phyloP scores from a whole-genome alignment of 1,140 invertebrate species.

The Armadillidium nasatum region DNA sequence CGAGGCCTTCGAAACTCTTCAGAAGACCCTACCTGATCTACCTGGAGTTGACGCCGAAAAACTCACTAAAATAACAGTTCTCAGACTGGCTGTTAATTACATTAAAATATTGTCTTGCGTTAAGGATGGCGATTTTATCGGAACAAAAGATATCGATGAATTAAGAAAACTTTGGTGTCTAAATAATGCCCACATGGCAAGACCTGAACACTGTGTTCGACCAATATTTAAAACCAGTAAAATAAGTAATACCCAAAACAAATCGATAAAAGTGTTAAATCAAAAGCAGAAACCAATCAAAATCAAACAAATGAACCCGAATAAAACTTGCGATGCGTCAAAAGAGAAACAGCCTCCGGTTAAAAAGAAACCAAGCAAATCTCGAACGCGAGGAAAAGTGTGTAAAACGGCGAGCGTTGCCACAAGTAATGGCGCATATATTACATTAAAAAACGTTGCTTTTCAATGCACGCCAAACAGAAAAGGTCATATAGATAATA shows the following conservation, averaged over 20 bases:
- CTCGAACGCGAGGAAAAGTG: slow-evolving; percentile 37
- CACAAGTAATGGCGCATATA: slow-evolving; percentile 42
- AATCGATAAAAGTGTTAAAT: slow-evolving; percentile 19
- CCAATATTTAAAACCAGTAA: not conserved
- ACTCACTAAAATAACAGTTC: slow-evolving; percentile 80
- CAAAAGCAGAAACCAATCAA: slow-evolving; percentile 24
- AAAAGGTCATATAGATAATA: slow-evolving; percentile 33
- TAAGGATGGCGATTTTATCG: slow-evolving; percentile 46
- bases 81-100: slow-evolving; percentile 81
- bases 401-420: slow-evolving; percentile 42
- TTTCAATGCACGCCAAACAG: slow-evolving; percentile 39
- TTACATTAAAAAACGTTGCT: slow-evolving; percentile 42
- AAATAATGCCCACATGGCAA: slow-evolving; percentile 43
- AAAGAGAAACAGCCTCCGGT: slow-evolving; percentile 17
- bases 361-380: slow-evolving; percentile 36
- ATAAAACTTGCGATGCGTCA: not conserved
- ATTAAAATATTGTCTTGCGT: slow-evolving; percentile 62
- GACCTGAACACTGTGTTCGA: slow-evolving; percentile 36
- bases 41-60: slow-evolving; percentile 58
- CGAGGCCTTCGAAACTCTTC: slow-evolving; percentile 72
- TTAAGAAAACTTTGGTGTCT: slow-evolving; percentile 42
- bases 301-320: slow-evolving; percentile 22
- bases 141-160: slow-evolving; percentile 37
- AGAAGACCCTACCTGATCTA: slow-evolving; percentile 64
- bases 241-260: slow-evolving; percentile 24